Conservation (phyloP, 2,113 vertebrate genomes). For the Procavia capensis region DNA sequence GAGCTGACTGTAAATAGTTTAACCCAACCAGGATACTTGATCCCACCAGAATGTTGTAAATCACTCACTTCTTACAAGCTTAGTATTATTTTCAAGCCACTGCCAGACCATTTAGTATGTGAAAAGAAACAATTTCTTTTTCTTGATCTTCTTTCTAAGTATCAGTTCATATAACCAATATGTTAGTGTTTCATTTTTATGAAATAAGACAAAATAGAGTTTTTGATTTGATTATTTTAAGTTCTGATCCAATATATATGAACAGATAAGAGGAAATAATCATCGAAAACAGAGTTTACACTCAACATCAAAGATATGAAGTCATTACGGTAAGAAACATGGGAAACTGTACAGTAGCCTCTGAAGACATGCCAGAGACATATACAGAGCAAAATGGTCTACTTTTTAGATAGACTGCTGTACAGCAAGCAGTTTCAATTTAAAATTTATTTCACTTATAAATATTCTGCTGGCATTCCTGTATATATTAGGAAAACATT, state of each 20-base stretch:
- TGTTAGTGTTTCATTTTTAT: not conserved
- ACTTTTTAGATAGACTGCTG: constrained; percentile 15
- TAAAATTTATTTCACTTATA: constrained; percentile 38
- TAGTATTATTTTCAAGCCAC: constrained; percentile 61
- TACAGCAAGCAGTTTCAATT: constrained; percentile 36
- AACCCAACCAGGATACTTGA: constrained; percentile 60
- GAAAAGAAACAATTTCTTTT: constrained; percentile 11
- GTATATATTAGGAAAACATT: not conserved
- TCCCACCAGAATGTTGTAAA: constrained; percentile 55
- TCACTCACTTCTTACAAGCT: constrained; percentile 69
- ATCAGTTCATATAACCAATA: not conserved
- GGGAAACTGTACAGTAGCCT: not conserved
- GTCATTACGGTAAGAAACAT: constrained; percentile 47
- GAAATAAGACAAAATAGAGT: constrained; percentile 28
- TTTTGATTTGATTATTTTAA: constrained; percentile 53
- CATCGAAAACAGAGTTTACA: constrained; percentile 23
- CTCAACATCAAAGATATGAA: constrained; percentile 25
- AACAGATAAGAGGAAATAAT: constrained; percentile 9
- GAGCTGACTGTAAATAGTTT: constrained; percentile 61
- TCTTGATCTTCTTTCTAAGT: constrained; percentile 22
- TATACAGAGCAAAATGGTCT: constrained; percentile 24
- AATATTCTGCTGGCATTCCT: constrained; percentile 15
- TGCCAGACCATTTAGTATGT: constrained; percentile 29
- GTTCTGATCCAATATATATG: not conserved
- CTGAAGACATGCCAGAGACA: constrained; percentile 42